Evolutionary conservation across 37 sponge, comb jelly and placozoan genomes (phyloP), one percentile per base, ranked within the genome.

Genomic region (Haliclona indistincta): DNA sequence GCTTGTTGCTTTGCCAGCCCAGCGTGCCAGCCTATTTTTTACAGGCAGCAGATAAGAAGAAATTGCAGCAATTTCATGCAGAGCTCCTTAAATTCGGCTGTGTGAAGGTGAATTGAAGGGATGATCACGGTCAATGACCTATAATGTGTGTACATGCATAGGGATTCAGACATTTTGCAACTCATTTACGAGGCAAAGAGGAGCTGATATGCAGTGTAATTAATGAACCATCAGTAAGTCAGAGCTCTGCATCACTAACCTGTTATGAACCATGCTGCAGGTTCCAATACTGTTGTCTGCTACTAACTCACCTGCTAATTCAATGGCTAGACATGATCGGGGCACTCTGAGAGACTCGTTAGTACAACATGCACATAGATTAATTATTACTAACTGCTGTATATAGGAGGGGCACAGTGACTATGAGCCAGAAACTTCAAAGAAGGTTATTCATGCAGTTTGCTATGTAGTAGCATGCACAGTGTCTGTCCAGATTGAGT

Each of bases 131-230:
- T 3, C 36, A 34, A 17, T 17, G 13, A 47, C 10, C 15, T 47
- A 47, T 47, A 47, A 47, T 47, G 51, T 47, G 15, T 10, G 15
- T 47, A 15, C 26, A 61, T 49, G 19, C 72, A 32, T 63, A 93
- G 96, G 96, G 96, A 3, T 95, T 95, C 71, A 71, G 70, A 32
- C 68, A 88, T 72, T 95, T 95, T 81, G 85, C 89, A 40, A 82
- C 69, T 36, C 88, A 91, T 58, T 49, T 95, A 56, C 63, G 92
- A 64, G 92, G 96, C 6, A 72, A 82, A 39, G 96, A 95, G 43
- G 96, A 95, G 68, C 74, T 95, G 75, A 77, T 91, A 23, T 88
- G 89, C 58, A 91, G 86, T 47, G 63, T 95, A 8, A 61, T 88
- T 51, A 95, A 95, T 71, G 88, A 84, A 49, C 96, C 96, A 17